A percentile compares a stretch with the other conserved stretches of the same genome.
These are phyloP conservation scores for Ophioderma brevispina DNA, from an alignment of 35 echinoderm and acorn worm genomes.

Conservation along the genomic window DNA sequence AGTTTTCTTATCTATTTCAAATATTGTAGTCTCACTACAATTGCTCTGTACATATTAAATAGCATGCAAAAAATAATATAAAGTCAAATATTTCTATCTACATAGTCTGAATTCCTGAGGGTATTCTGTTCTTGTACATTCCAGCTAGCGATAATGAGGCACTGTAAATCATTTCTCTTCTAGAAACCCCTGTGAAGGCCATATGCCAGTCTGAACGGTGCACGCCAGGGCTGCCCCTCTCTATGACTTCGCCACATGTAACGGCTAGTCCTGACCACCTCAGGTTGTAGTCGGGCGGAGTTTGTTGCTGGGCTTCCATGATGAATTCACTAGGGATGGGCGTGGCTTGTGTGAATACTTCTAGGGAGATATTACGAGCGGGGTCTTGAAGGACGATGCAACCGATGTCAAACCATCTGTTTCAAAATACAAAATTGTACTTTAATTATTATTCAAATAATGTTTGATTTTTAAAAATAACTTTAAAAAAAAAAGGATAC, in stretches of 20 bases:
- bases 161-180: constrained; percentile 92
- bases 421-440: no score
- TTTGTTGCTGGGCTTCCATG: constrained; percentile 67
- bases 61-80: no score
- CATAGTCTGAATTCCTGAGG: constrained; percentile 39
- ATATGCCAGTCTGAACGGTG: constrained; percentile 78
- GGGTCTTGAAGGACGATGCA: constrained; percentile 88
- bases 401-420: constrained; percentile 97
- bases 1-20: no score
- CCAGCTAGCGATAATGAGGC: constrained; percentile 72
- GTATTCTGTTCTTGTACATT: constrained; percentile 78
- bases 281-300: constrained; percentile 85
- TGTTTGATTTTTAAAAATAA: no score
- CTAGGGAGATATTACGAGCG: constrained; percentile 57
- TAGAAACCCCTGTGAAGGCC: constrained; percentile 82
- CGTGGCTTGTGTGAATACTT: constrained; percentile 96
- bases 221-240: constrained; percentile 52
- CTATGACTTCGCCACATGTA: constrained; percentile 91
- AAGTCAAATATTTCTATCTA: not conserved
- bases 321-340: constrained; percentile 83
- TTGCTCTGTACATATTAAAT: no score
- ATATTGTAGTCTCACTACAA: no score
- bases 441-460: no score
- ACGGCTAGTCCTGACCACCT: constrained; percentile 95
- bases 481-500: no score